A percentile compares a stretch with the other conserved stretches of the same genome.
These are phyloP conservation scores for Drosophila rellima DNA, from an alignment of 2,888 invertebrate species.

Conservation along the genomic window DNA sequence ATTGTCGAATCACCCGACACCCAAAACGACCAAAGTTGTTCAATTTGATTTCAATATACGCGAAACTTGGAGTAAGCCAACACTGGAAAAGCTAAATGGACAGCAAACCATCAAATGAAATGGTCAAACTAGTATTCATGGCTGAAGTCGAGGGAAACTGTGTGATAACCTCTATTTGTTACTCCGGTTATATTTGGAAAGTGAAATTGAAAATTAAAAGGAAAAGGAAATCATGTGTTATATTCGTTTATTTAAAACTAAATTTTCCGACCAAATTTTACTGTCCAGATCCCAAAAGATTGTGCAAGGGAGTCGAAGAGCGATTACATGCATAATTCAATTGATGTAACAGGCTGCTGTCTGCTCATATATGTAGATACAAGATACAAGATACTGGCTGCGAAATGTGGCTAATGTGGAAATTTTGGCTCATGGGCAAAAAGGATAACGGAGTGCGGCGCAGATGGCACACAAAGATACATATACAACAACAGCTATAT, in stretches of 20 bases:
- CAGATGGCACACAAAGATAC: slow-evolving; percentile 46
- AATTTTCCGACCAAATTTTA: too few relatives aligned
- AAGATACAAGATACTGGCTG: background rate
- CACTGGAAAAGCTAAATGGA: slow-evolving; percentile 25
- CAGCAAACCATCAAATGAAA: slow-evolving; percentile 18
- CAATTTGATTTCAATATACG: slow-evolving; percentile 65
- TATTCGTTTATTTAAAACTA: too few relatives aligned
- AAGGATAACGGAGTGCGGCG: slow-evolving; percentile 40
- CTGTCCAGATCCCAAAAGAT: too few relatives aligned
- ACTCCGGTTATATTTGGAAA: too few relatives aligned
- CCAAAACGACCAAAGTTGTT: slow-evolving; percentile 30
- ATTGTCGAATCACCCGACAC: background rate
- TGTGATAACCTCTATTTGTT: background rate
- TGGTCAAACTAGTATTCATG: background rate
- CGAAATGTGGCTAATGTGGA: background rate
- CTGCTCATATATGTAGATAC: slow-evolving; percentile 2
- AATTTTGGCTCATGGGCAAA: slow-evolving; percentile 23
- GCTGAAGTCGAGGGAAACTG: background rate
- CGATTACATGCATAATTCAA: slow-evolving; percentile 78
- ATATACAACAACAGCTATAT: slow-evolving; percentile 1
- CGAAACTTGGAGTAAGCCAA: slow-evolving; percentile 35
- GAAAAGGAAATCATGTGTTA: too few relatives aligned
- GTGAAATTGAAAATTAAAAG: too few relatives aligned
- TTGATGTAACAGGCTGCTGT: slow-evolving; percentile 64
- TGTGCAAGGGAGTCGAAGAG: slow-evolving; percentile 37